Evolutionary conservation across 2,888 invertebrate genomes (phyloP).

Genomic region (Thera britannica): DNA sequence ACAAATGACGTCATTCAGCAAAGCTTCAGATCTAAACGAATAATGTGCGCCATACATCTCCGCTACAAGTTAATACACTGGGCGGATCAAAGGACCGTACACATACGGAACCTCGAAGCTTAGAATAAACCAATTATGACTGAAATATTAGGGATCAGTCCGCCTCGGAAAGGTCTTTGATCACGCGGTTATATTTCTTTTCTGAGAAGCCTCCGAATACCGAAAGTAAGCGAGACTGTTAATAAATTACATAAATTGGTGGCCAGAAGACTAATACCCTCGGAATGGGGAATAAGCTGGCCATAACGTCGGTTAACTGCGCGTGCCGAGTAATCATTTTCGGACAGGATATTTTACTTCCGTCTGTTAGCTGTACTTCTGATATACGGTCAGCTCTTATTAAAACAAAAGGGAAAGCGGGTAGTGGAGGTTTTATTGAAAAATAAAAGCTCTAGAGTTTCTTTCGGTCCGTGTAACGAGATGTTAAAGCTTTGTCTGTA

Average conservation of each 20-base stretch:
- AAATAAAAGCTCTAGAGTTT: background rate
- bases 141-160: constrained; percentile 84
- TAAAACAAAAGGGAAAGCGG: constrained; percentile 52
- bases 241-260: constrained; percentile 83
- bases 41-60: constrained; percentile 79
- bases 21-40: constrained; percentile 74
- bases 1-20: constrained; percentile 71
- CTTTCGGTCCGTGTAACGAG: background rate
- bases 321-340: constrained; percentile 81
- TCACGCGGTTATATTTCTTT: constrained; percentile 77
- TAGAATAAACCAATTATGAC: constrained; percentile 85
- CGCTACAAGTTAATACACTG: constrained; percentile 79
- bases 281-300: constrained; percentile 80
- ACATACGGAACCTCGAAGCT: constrained; percentile 80
- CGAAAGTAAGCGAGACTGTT: constrained; percentile 73
- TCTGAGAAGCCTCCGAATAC: constrained; percentile 23
- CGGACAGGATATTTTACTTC: constrained; percentile 79
- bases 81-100: constrained; percentile 77
- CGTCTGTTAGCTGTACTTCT: constrained; percentile 64
- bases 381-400: constrained; percentile 68
- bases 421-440: constrained; percentile 13
- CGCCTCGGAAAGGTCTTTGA: constrained; percentile 75
- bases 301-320: constrained; percentile 78
- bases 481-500: background rate
- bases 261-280: constrained; percentile 78